A percentile compares a stretch with the other conserved stretches of the same genome.
Conservation (phyloP, 2,888 invertebrate genomes). For the Drosophila macrothrix region DNA sequence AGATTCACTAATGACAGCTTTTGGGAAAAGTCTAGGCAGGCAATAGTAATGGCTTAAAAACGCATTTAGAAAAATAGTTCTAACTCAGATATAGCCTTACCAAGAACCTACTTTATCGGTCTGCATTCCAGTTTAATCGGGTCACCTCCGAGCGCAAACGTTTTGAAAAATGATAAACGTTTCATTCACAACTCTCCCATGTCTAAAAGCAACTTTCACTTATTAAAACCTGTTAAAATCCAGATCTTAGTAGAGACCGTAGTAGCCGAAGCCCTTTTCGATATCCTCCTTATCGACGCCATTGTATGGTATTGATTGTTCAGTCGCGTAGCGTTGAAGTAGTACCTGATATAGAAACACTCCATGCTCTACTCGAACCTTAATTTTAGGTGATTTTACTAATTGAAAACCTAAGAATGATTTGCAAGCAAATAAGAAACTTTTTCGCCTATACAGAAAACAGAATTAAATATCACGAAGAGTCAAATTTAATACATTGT, state of each 20-base stretch:
- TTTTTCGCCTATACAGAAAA: not conserved
- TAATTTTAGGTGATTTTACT: not conserved
- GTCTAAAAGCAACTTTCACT: not conserved
- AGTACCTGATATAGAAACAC: not conserved
- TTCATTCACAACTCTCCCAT: not conserved
- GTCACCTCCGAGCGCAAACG: no score
- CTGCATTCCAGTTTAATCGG: not conserved
- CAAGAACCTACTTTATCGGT: not conserved
- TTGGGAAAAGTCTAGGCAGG: not conserved
- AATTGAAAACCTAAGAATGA: not conserved
- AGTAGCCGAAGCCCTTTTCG: not conserved
- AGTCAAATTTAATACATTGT: not conserved
- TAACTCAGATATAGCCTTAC: not conserved
- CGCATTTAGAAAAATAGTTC: not conserved
- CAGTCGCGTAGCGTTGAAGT: not conserved
- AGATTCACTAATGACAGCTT: not conserved
- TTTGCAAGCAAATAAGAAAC: not conserved
- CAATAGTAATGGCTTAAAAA: not conserved
- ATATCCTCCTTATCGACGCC: conserved; percentile 35
- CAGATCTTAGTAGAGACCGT: conserved; percentile 17
- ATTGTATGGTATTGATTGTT: conserved; percentile 21
- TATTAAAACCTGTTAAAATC: conserved; percentile 10
- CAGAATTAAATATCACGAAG: not conserved
- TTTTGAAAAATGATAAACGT: not conserved
- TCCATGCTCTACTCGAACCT: not conserved